Evolutionary conservation across 2,888 invertebrate species (phyloP).

Genomic region (Penaeus monodon): DNA sequence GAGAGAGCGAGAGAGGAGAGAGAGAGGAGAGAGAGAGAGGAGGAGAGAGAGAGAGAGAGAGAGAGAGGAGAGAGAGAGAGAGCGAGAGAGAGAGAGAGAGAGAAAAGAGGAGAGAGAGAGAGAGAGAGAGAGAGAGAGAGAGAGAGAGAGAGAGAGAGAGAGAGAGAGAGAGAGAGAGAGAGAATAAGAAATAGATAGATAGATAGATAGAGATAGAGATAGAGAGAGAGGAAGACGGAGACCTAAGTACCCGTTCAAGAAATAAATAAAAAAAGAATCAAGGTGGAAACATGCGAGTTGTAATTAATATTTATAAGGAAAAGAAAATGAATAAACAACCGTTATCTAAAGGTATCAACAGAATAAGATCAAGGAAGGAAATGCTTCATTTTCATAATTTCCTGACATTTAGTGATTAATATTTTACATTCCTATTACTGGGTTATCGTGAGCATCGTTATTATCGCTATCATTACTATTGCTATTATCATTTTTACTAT

Average conservation of each 20-base stretch:
- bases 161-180: background rate
- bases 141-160: background rate
- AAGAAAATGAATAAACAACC: too few species aligned
- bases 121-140: too few species aligned
- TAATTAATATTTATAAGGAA: too few species aligned
- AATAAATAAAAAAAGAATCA: background rate
- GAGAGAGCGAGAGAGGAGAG: background rate
- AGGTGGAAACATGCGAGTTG: background rate
- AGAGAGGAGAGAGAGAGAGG: constrained; percentile 18
- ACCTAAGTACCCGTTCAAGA: background rate
- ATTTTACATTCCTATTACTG: too few species aligned
- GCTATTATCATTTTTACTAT: too few species aligned
- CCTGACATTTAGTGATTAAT: too few species aligned
- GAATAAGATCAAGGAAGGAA: too few species aligned
- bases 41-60: background rate
- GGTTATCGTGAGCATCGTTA: too few species aligned
- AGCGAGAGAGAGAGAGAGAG: background rate
- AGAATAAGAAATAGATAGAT: too few species aligned
- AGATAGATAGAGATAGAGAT: background rate
- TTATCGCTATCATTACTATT: too few species aligned
- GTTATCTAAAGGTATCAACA: too few species aligned
- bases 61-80: background rate
- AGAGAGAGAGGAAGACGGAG: background rate
- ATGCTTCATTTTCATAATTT: too few species aligned
- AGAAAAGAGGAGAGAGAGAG: constrained; percentile 1